A percentile compares a stretch with the other conserved stretches of the same genome.
phyloP scores from a whole-genome alignment of 2,797 vertebrate genomes.

The Hybognathus amarus region DNA sequence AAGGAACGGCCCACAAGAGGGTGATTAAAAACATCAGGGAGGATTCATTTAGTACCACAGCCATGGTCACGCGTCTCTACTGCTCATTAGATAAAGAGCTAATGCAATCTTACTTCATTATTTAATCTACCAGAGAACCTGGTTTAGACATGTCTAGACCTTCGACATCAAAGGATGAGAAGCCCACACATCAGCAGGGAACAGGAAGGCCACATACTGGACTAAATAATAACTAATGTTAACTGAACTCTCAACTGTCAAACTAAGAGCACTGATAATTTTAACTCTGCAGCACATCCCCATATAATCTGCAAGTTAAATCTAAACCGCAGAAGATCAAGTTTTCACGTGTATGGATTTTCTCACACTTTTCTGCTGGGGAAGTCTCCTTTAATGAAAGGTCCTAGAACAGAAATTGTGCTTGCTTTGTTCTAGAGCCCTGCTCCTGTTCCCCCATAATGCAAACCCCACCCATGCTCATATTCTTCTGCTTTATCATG shows the following conservation, averaged over 20 bases:
- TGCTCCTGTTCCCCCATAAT: conserved; percentile 69
- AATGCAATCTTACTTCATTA: conserved; percentile 66
- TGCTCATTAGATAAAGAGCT: conserved; percentile 38
- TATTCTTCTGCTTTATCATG: conserved; percentile 63
- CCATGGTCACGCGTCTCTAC: conserved; percentile 54
- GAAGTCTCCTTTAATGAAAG: conserved; percentile 68
- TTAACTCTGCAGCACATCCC: neutral
- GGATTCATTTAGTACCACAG: conserved; percentile 70
- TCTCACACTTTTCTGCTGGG: conserved; percentile 29
- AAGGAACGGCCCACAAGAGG: conserved; percentile 70
- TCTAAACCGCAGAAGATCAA: conserved; percentile 20
- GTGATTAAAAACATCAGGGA: conserved; percentile 74
- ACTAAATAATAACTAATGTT: neutral
- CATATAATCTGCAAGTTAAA: neutral
- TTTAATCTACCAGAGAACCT: conserved; percentile 47
- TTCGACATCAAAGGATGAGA: neutral
- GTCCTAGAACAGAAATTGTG: conserved; percentile 64
- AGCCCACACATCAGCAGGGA: neutral
- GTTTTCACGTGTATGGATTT: conserved; percentile 30
- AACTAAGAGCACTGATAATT: neutral
- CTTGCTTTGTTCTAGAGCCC: conserved; percentile 67
- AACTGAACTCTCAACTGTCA: neutral
- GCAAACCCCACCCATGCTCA: conserved; percentile 74
- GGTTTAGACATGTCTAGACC: conserved; percentile 47
- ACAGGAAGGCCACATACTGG: neutral